Base-by-base conservation (phyloP, 2,888 invertebrate genomes). In the Drymonia ruficornis region DNA sequence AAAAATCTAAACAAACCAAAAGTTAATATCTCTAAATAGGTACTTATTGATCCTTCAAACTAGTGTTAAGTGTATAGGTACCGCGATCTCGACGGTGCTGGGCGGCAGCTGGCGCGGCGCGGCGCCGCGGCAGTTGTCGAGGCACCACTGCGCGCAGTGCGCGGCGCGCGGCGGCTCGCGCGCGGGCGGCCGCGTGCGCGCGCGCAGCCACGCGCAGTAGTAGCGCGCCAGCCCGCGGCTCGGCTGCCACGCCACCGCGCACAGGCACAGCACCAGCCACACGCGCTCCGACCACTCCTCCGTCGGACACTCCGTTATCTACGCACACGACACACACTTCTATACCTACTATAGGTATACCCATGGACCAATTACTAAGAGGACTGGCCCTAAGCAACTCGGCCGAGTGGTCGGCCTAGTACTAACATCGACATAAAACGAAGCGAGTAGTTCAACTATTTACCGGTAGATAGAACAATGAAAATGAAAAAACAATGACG, bases 141-240 rank as follows among this genome's bases (percentile, higher is more conserved):
- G 93, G 81, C 98, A 98, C 97, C 98, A 98, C 84, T 98, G 97
- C 11, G 98, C 98, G 80, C 98, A 98, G 83, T 98, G 98, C n/a
- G 88, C 86, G 46, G 89, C 81, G 29, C 91, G 74, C 0, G 31
- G 61, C 60, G 31, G 59, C 50, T 4, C 55, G 40, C 8, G 46
- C 18, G 65, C 47, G 13, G 64, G 55, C 77, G 65, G 54, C 1
- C 84, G 79, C 0, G 88, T 84, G 19, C 86, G 80, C 8, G 71
- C 60, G 62, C 93, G 84, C 61, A 93, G 79, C 90, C 93, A 93
- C 49, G 87, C 81, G 72, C 95, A 93, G 80, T 96, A 95, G 88
- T 97, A 97, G 78, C 97, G 96, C 76, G 95, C 95, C 9, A 98
- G 93, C 0, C 96, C 93, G 85, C 97, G 97, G 67, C 96, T 95